Evolutionary conservation across 92 coral and sea anemone species (phyloP).

Genomic region (Palythoa heliodiscus): DNA sequence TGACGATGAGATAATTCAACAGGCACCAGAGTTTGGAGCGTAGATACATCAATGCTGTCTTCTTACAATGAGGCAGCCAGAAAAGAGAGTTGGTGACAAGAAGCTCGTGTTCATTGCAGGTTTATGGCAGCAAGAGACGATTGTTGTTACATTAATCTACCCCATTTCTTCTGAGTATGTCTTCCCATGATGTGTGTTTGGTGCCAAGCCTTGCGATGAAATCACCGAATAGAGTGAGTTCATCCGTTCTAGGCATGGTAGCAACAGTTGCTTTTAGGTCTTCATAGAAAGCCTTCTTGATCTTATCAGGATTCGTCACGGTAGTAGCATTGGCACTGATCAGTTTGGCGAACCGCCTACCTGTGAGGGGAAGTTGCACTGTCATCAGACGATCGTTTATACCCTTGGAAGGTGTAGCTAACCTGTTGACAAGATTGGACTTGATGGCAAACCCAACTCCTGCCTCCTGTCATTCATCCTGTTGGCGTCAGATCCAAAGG

Average conservation of each 20-base stretch:
- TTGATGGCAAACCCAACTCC: conserved; percentile 60
- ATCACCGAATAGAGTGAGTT: conserved; percentile 18
- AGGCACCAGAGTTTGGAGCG: conserved; percentile 48
- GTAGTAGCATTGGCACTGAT: conserved; percentile 4
- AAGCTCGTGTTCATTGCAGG: conserved; percentile 36
- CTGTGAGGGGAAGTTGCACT: not conserved
- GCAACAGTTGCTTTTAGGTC: conserved; percentile 10
- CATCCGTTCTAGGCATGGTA: not conserved
- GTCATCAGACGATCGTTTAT: conserved; percentile 36
- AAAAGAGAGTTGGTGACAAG: conserved; percentile 54
- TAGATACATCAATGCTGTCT: conserved; percentile 57
- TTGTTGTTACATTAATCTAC: conserved; percentile 50
- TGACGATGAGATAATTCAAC: conserved; percentile 33
- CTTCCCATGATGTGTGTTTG: conserved; percentile 19
- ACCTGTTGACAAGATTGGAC: conserved; percentile 9
- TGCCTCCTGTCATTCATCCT: conserved; percentile 44
- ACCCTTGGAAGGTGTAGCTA: conserved; percentile 28
- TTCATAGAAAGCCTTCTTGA: not conserved
- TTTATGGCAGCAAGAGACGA: conserved; percentile 40
- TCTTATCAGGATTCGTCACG: not conserved
- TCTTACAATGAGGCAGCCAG: conserved; percentile 39
- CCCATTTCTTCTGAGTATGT: conserved; percentile 47
- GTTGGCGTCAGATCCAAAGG: conserved; percentile 47
- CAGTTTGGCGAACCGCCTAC: not conserved
- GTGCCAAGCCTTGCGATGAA: conserved; percentile 32